Evolutionary conservation across 2,888 invertebrate genomes (phyloP), one percentile per base, ranked within the genome.

Genomic region (Campoplex nolae): DNA sequence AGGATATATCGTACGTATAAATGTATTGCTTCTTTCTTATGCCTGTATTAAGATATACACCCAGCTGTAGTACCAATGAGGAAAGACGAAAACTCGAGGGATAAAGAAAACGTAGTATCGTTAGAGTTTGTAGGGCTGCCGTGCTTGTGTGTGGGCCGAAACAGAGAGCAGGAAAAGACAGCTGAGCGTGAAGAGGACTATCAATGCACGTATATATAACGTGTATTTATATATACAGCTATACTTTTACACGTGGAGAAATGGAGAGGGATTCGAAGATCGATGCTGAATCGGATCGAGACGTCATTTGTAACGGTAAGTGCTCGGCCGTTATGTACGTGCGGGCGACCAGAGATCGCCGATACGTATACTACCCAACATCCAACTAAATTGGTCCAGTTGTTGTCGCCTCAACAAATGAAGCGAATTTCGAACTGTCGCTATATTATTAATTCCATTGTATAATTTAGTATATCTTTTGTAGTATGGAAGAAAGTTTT

Each of bases 301-400:
- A 88, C 90, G 90, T 89, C 91, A 92, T 91, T 91, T 86, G 87
- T 92, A 92, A 92, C 92, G 92, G 92, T 92, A 92, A 91, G 89
- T 89, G 86, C 89, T 91, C 88, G 88, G 90, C 92, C 92, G 92
- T 92, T 92, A 92, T 90, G 84, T 87, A 85, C 84, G 77, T 54
- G 84, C 77, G 83, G 83, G 42, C 70, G 67, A 82, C 78, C 70
- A 56, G 82, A 79, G 54, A 82, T 58, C 70, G 38, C 42, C 67
- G 45, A 62, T 32, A 71, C 56, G n/a, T 35, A 23, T 23, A 23
- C 23, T 23, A 32, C 45, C 23, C 79, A 73, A 68, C 76, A 67
- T 78, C 68, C 78, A 56, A n/a, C 23, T 56, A 71, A 83, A 83
- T 83, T 79, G 84, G 75, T 87, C 74, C 87, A 87, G 56, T 84